A percentile compares a stretch with the other conserved stretches of the same genome.
phyloP scores from a whole-genome alignment of 2,113 vertebrate genomes.

The Caloenas nicobarica region DNA sequence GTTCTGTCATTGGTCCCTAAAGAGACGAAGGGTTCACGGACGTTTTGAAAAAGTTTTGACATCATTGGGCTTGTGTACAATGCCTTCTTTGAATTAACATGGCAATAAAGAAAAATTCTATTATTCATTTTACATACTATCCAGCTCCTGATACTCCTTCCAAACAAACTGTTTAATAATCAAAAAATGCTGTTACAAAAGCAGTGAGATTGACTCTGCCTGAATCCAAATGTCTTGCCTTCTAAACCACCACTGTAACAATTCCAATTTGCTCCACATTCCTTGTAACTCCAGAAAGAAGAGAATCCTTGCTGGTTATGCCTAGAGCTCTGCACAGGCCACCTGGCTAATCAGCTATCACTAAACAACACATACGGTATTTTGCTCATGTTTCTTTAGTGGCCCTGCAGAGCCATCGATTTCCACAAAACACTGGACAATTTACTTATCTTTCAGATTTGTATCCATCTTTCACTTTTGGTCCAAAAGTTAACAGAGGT shows the following conservation, averaged over 20 bases:
- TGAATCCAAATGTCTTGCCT: background rate
- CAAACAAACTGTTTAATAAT: background rate
- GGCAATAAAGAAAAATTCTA: background rate
- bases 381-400: background rate
- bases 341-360: no score
- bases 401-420: background rate
- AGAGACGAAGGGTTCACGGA: background rate
- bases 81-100: background rate
- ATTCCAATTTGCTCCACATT: background rate
- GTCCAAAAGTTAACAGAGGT: background rate
- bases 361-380: background rate
- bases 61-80: background rate
- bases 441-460: background rate
- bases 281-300: fast-evolving
- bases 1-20: no score
- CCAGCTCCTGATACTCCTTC: background rate
- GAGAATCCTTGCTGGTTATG: background rate
- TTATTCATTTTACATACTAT: background rate
- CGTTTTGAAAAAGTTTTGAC: background rate
- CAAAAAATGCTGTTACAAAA: background rate
- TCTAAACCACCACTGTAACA: background rate
- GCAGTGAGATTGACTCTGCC: background rate
- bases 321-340: background rate
- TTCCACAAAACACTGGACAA: background rate
- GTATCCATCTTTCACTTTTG: background rate